Percentiles rank a stretch among this genome's conserved stretches.
Conservation (phyloP, 2,113 vertebrate species). For the Ranitomeya variabilis region DNA sequence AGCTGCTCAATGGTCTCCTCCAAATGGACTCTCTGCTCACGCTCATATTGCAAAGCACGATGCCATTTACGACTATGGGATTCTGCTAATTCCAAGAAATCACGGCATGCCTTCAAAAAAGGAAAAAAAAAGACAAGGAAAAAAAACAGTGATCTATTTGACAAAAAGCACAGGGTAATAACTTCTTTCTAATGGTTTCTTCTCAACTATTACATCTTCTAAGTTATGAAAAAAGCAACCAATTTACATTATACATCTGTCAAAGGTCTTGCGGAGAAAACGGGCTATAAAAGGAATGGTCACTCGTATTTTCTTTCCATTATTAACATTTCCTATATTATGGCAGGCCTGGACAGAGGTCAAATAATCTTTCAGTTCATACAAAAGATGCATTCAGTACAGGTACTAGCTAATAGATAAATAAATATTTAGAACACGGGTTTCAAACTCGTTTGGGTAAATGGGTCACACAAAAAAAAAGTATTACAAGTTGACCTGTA, state of each 20-base stretch:
- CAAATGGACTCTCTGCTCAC: conserved; percentile 89
- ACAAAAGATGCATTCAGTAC: no score
- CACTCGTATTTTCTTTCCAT: not conserved
- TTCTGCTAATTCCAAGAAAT: conserved; percentile 94
- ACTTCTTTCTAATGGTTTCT: not conserved
- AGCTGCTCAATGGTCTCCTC: conserved; percentile 98
- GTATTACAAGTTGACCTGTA: no score
- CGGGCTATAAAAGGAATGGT: no score
- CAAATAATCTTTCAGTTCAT: no score
- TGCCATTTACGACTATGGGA: conserved; percentile 94
- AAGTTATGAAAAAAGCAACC: not conserved
- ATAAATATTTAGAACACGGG: no score
- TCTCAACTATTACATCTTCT: not conserved
- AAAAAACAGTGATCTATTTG: not conserved
- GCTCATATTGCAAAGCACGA: conserved; percentile 92
- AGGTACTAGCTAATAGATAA: no score
- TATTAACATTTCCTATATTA: not conserved
- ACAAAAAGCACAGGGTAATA: conserved; percentile 7
- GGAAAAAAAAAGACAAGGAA: not conserved
- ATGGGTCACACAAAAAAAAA: no score
- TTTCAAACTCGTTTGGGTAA: no score
- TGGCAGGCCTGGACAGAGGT: no score
- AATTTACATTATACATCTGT: no score
- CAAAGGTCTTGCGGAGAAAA: no score
- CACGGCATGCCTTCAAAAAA: conserved; percentile 85